phyloP scores from a whole-genome alignment of 2,888 invertebrate genomes.

The Sesia apiformis region DNA sequence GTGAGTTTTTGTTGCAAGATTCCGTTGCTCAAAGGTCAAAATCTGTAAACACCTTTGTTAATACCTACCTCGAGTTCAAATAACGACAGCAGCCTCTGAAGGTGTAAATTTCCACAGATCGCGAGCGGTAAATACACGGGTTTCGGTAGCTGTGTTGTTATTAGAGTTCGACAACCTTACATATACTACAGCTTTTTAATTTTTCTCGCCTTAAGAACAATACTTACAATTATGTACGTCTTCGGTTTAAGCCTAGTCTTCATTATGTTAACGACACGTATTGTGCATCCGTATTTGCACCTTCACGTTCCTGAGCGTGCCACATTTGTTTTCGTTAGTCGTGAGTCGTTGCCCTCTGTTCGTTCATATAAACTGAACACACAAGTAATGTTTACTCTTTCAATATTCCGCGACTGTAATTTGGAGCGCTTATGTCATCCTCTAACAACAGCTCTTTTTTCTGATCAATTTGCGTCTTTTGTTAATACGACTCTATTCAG shows the following conservation, averaged over 20 bases:
- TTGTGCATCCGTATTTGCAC: slow-evolving; percentile 16
- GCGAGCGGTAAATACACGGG: slow-evolving; percentile 42
- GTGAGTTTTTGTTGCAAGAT: slow-evolving; percentile 35
- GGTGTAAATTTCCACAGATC: slow-evolving; percentile 62
- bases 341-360: slow-evolving; percentile 40
- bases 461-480: no score
- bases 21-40: slow-evolving; percentile 40
- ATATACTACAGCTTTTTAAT: slow-evolving; percentile 12
- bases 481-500: no score
- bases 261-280: slow-evolving; percentile 10
- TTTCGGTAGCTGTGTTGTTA: slow-evolving; percentile 18
- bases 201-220: background rate
- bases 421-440: slow-evolving; percentile 26
- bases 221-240: background rate
- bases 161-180: slow-evolving; percentile 44
- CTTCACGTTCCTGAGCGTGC: slow-evolving; percentile 13
- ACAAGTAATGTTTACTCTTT: slow-evolving; percentile 32
- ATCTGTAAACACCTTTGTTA: slow-evolving; percentile 44
- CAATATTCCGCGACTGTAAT: slow-evolving; percentile 29
- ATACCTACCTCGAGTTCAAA: slow-evolving; percentile 35
- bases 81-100: slow-evolving; percentile 31
- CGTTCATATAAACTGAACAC: slow-evolving; percentile 27
- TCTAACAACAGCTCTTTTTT: slow-evolving; percentile 9
- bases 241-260: slow-evolving; percentile 2
- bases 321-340: slow-evolving; percentile 28